These are phyloP conservation scores for Knipowitschia caucasica DNA, from an alignment of 2,797 vertebrate genomes.

Conservation along the genomic window DNA sequence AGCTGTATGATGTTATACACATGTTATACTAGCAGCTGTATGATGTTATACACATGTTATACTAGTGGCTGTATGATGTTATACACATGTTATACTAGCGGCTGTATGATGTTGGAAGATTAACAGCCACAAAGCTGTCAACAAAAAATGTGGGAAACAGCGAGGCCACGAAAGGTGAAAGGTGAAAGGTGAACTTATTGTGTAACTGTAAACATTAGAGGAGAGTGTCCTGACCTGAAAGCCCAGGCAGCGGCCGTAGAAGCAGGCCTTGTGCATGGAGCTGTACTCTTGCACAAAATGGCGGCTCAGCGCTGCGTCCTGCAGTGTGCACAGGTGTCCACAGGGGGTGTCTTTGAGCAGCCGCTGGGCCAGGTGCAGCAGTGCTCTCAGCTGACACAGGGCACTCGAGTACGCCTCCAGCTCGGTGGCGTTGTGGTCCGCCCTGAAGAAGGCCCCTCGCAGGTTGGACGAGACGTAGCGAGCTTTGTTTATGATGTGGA, in stretches of 20 bases:
- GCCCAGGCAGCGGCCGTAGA: conserved; percentile 89
- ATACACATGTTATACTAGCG: too few species aligned
- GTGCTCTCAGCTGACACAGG: conserved; percentile 83
- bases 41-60: too few species aligned
- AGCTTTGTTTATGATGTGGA: conserved; percentile 83
- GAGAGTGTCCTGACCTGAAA: conserved; percentile 79
- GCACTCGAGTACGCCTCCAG: conserved; percentile 84
- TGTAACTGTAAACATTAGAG: too few species aligned
- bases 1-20: too few species aligned
- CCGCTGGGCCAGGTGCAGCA: conserved; percentile 81
- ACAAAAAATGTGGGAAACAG: too few species aligned
- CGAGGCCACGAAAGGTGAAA: too few species aligned
- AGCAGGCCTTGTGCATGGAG: conserved; percentile 89
- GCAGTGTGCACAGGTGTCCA: conserved; percentile 76
- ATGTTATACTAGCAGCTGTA: too few species aligned
- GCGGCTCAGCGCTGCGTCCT: conserved; percentile 69
- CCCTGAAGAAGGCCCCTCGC: conserved; percentile 81
- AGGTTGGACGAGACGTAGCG: conserved; percentile 80
- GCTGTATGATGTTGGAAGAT: too few species aligned
- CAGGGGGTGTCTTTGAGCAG: conserved; percentile 76
- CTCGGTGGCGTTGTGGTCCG: conserved; percentile 82
- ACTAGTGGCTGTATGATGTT: too few species aligned
- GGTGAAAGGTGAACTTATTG: too few species aligned
- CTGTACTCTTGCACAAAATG: conserved; percentile 83
- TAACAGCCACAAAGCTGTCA: too few species aligned